phyloP scores from a whole-genome alignment of 1,140 invertebrate genomes.

The Leucophenga varia region DNA sequence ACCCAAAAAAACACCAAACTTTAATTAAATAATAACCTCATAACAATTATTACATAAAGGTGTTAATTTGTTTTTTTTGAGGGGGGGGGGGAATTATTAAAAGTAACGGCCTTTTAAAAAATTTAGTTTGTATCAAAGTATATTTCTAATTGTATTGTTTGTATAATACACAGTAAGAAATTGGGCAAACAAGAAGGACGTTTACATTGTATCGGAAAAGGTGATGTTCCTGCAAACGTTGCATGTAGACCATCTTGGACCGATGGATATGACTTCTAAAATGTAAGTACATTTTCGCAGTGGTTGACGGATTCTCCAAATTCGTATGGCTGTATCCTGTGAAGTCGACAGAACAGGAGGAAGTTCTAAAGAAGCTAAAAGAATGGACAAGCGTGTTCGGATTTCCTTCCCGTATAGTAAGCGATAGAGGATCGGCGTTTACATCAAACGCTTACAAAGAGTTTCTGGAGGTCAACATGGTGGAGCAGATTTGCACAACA shows the following conservation, averaged over 20 bases:
- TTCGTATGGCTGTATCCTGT: conserved; percentile 34
- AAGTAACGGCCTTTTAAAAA: too few species aligned
- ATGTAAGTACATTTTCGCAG: conserved; percentile 15
- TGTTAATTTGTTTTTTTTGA: too few species aligned
- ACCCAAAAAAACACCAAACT: too few species aligned
- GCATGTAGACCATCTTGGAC: not conserved
- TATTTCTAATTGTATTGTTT: too few species aligned
- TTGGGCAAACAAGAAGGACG: too few species aligned
- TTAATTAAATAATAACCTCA: too few species aligned
- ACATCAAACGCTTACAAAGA: conserved; percentile 12
- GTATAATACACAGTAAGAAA: too few species aligned
- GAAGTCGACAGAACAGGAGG: conserved; percentile 9
- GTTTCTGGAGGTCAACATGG: conserved; percentile 23
- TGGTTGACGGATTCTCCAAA: conserved; percentile 37
- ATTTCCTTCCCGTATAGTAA: conserved; percentile 17
- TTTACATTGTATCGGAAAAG: too few species aligned
- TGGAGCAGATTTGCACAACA: conserved; percentile 31
- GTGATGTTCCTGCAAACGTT: not conserved
- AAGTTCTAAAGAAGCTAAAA: not conserved
- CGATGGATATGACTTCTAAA: not conserved
- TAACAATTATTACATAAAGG: too few species aligned
- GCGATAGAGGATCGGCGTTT: conserved; percentile 17
- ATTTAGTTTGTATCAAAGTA: not conserved
- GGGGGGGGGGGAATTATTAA: too few species aligned
- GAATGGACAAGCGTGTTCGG: conserved; percentile 16